phyloP scores from a whole-genome alignment of 2,797 vertebrate species.

The Ibycter americanus region DNA sequence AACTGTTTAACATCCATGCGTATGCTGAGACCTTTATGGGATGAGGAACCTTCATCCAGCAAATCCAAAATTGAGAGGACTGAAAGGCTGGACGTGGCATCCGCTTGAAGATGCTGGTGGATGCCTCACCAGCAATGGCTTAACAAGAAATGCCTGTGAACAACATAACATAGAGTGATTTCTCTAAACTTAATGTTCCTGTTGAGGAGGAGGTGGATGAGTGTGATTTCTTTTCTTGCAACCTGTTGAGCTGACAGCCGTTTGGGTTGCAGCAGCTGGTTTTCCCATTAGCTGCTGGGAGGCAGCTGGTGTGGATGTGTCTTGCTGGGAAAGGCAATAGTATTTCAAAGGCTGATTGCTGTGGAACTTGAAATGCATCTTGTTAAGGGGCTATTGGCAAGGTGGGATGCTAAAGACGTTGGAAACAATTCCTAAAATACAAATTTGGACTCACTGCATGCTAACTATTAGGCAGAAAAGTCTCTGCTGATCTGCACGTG shows the following conservation, averaged over 20 bases:
- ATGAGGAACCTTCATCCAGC: background rate
- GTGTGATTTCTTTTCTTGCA: background rate
- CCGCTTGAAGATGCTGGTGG: background rate
- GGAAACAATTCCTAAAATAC: background rate
- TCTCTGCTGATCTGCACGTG: background rate
- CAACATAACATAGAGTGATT: fast-evolving
- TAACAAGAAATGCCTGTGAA: background rate
- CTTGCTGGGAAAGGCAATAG: background rate
- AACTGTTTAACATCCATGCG: background rate
- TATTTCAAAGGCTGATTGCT: background rate
- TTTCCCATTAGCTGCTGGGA: background rate
- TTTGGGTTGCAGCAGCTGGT: background rate
- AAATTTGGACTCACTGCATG: background rate
- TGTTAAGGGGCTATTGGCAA: background rate
- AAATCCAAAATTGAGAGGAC: background rate
- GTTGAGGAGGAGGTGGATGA: background rate
- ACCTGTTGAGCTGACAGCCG: background rate
- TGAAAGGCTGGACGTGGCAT: background rate
- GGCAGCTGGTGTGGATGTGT: background rate
- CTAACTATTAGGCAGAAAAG: background rate
- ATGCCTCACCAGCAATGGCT: background rate
- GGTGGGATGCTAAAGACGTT: background rate
- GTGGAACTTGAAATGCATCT: background rate
- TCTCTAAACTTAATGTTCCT: background rate
- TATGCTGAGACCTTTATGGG: background rate